Evolutionary conservation across 2,113 vertebrate genomes (phyloP).

Genomic region (Synchiropus splendidus): DNA sequence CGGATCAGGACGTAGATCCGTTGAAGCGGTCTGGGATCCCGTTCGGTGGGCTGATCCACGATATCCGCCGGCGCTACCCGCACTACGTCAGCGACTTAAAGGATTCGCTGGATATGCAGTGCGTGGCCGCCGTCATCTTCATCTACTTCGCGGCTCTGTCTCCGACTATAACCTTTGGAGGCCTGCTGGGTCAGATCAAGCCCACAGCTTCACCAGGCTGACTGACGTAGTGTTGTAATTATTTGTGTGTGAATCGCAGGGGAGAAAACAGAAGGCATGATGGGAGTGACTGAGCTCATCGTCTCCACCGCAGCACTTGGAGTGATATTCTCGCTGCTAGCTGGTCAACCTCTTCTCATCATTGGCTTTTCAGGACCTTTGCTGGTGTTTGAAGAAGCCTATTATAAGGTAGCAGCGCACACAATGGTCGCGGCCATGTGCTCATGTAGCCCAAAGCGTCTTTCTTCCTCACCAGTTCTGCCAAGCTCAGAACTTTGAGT

Average conservation of each 20-base stretch:
- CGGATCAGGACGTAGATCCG: conserved; percentile 79
- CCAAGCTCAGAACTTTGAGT: conserved; percentile 83
- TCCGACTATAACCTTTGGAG: conserved; percentile 96
- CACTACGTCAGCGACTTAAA: conserved; percentile 86
- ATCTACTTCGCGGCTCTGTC: conserved; percentile 98
- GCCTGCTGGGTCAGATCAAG: conserved; percentile 80
- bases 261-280: conserved; percentile 93
- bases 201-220: not conserved
- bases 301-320: conserved; percentile 90
- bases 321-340: conserved; percentile 84
- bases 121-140: conserved; percentile 88
- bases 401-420: conserved; percentile 75
- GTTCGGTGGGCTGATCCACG: conserved; percentile 90
- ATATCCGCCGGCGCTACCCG: conserved; percentile 89
- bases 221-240: not conserved
- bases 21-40: conserved; percentile 82
- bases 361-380: conserved; percentile 94
- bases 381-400: conserved; percentile 96
- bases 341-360: conserved; percentile 91
- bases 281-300: conserved; percentile 95
- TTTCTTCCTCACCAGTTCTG: conserved; percentile 74
- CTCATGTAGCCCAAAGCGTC: too few species aligned
- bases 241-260: conserved; percentile 59
- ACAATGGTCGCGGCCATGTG: too few species aligned
- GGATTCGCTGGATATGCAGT: conserved; percentile 88